Base-by-base conservation (phyloP, 2,113 vertebrate species). In the Oophaga pumilio region DNA sequence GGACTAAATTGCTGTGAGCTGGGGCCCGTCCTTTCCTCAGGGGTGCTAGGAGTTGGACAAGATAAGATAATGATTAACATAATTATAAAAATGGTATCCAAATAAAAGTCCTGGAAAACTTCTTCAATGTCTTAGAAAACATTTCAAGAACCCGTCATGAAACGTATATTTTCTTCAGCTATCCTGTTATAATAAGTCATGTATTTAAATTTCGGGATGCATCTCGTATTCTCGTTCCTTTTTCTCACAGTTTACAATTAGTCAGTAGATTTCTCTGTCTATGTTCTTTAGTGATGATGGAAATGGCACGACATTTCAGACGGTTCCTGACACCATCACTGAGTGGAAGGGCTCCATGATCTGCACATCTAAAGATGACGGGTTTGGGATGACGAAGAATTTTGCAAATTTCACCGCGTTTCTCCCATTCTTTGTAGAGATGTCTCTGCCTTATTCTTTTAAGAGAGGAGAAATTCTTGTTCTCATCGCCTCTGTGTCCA, bases 321-420 rank as follows among this genome's bases (percentile, higher is more conserved):
- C 80, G 0, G 87, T 96, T 50, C 97, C 96, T 0, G 96, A 97
- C 90, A 95, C 95, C 86, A 96, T 97, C 89, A 97, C 96, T 0
- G 90, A 95, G 56, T 97, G 97, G 97, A 94, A 94, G 0, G 95
- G 94, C 0, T 94, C 92, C 74, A 95, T 94, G 0, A 97, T 97
- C 94, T 97, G 97, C 59, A 89, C 95, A 49, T 94, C 94, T 22
- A 74, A 92, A 0, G 0, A 64, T 24, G 52, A 22, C 53, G 96
- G 97, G 78, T 95, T 97, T 24, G 97, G 96, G 14, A 59, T 96
- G 49, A 43, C 92, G 8, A 95, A 49, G 14, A 9, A 7, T 43
- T 33, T 17, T 8, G 7, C 69, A 0, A 9, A 49, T 7, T 73
- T 73, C 69, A 73, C 15, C 28, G 20, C 69, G 1, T 73, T 73